Conservation (phyloP, 2,797 vertebrate genomes). For the Limnodromus scolopaceus region DNA sequence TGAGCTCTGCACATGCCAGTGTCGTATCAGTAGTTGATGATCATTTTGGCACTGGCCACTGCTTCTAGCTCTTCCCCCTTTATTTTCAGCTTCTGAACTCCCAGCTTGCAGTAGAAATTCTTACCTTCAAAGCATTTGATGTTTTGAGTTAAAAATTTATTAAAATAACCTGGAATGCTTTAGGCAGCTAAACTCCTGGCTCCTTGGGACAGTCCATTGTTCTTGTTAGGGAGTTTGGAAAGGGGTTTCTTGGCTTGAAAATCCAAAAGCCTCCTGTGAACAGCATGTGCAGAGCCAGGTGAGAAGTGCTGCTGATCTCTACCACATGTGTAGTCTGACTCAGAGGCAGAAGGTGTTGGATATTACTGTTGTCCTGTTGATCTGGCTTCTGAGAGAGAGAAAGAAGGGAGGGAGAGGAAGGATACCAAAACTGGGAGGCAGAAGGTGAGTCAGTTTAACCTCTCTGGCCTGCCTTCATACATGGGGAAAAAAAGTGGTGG, state of each 20-base stretch:
- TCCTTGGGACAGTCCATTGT: neutral
- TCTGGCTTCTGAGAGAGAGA: neutral
- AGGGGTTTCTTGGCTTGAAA: neutral
- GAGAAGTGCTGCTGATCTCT: neutral
- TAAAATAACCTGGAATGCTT: neutral
- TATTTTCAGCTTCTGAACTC: neutral
- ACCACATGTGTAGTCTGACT: neutral
- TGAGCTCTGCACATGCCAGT: neutral
- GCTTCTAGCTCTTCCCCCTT: neutral
- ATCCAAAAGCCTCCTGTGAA: neutral
- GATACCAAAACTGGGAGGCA: neutral
- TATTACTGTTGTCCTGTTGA: neutral
- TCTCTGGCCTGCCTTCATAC: neutral
- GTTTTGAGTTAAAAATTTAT: neutral
- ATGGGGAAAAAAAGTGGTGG: neutral
- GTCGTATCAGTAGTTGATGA: rapidly evolving
- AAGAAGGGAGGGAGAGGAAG: neutral
- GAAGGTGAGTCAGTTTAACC: neutral
- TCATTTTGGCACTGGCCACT: neutral
- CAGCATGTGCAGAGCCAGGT: neutral
- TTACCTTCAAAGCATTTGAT: neutral
- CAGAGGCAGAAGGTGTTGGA: neutral
- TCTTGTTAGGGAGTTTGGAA: neutral
- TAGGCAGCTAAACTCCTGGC: neutral
- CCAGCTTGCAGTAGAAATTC: neutral